Evolutionary conservation across 1,140 invertebrate genomes (phyloP), one percentile per base, ranked within the genome.

Genomic region (Panonychus citri): DNA sequence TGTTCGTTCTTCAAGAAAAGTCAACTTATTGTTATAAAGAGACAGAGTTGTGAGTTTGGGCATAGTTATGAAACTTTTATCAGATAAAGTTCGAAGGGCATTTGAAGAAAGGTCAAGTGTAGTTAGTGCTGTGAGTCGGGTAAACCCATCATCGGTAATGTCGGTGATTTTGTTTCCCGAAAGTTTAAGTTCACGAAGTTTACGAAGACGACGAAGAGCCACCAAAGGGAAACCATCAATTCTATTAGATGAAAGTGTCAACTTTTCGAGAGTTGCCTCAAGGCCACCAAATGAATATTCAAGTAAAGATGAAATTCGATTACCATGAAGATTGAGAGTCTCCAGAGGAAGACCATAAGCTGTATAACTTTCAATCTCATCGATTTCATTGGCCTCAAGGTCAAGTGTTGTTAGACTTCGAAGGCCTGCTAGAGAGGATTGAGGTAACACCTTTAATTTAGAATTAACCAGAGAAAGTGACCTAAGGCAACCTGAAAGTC

Each of bases 91-190:
- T 55, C 78, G 77, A 61, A 90, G 83, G 66, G 79, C 79, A 69
- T 90, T 91, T 17, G 82, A 85, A 68, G 81, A 85, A 55, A 91
- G 69, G 69, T 90, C 85, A 59, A 91, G 73, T 61, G 80, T 80
- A 46, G 79, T 68, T 42, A 91, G 68, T 10, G 79, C 79, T 25
- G 76, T 75, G 53, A 88, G 70, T 37, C 75, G 74, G 1, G 80
- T 77, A 64, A 80, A 79, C n/a, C 75, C 75, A 63, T 82, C 78
- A 60, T 79, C 74, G 1, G 78, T 77, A 30, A 86, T 74, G n/a
- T 72, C 68, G 21, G 71, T 72, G 8, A 85, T 81, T 69, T 81
- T 78, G 65, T 91, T 91, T 78, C 82, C 86, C 0, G 85, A 80
- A 5, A 90, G 70, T 54, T 80, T 74, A 26, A 91, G 69, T 0